Base-by-base conservation (phyloP, 2,888 invertebrate genomes). In the Leucophora obtusa region DNA sequence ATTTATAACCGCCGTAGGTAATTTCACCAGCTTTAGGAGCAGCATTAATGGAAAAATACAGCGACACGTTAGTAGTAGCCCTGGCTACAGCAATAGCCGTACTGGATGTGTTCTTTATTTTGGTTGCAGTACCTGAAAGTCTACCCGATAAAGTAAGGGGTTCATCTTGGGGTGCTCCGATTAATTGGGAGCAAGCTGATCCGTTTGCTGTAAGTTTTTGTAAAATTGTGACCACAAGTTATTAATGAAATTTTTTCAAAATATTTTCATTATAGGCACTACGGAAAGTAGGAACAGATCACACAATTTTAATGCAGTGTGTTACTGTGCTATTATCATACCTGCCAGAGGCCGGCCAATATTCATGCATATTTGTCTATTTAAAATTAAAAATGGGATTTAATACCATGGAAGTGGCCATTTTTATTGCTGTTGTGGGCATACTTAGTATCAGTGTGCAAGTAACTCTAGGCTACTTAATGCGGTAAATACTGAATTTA, bases 281-380 rank as follows among this genome's bases (percentile, higher is more conserved):
- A 80, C 92, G 95, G 82, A 96, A 96, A 92, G 97, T 98, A 82
- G 97, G 98, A 84, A 95, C 96, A 85, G 98, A 99, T 91, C 95
- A 96, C 86, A 97, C 98, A 83, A 97, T 99, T 87, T 92, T 99
- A 86, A 96, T 99, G 94, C 93, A 99, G 87, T 98, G 99, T 91
- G 95, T 98, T 84, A 96, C 99, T 62, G 99, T 99, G 87, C 97
- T 99, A 90, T 93, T 99, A 75, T 98, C 98, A 21, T 99, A 99
- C 91, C 92, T 99, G 85, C 99, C 99, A 2, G 99, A 99, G 91
- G 96, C 96, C 51, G 99, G 99, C 84, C 98, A 99, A 92, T 99
- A 99, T 92, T 99, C 99, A 77, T 99, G 99, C 92, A 98, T 99
- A 92, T 99, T 99, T 92, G 99, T 99, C 87, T 99, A 99, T 91